Conservation (phyloP, 2,113 vertebrate species). For the Upupa epops region DNA sequence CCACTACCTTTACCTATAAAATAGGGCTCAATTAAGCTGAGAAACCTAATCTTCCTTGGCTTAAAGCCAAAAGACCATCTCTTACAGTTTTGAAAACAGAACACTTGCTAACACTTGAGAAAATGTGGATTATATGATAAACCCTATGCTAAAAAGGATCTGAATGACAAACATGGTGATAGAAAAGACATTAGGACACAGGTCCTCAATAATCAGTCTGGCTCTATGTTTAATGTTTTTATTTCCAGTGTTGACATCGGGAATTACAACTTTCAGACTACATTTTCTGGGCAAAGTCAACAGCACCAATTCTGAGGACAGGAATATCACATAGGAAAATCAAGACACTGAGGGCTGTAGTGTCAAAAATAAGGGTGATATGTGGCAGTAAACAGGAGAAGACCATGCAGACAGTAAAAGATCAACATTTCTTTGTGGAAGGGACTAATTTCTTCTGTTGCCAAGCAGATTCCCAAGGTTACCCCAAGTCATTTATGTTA, state of each 20-base stretch:
- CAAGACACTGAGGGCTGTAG: not conserved
- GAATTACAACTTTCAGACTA: not conserved
- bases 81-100: not conserved
- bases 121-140: not conserved
- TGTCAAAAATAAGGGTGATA: not conserved
- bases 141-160: not conserved
- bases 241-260: not conserved
- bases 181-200: not conserved
- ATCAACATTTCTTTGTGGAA: not conserved
- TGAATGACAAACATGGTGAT: not conserved
- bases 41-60: not conserved
- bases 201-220: not conserved
- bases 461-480: not conserved
- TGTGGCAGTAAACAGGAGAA: not conserved
- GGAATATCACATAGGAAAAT: not conserved
- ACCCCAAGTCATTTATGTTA: not conserved
- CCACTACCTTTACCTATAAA: not conserved
- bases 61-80: not conserved
- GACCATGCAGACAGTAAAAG: not conserved
- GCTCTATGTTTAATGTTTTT: not conserved
- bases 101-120: not conserved
- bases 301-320: not conserved
- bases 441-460: not conserved
- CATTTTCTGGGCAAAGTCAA: not conserved
- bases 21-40: not conserved